phyloP scores from a whole-genome alignment of 2,113 vertebrate genomes.

The Zapus hudsonius region DNA sequence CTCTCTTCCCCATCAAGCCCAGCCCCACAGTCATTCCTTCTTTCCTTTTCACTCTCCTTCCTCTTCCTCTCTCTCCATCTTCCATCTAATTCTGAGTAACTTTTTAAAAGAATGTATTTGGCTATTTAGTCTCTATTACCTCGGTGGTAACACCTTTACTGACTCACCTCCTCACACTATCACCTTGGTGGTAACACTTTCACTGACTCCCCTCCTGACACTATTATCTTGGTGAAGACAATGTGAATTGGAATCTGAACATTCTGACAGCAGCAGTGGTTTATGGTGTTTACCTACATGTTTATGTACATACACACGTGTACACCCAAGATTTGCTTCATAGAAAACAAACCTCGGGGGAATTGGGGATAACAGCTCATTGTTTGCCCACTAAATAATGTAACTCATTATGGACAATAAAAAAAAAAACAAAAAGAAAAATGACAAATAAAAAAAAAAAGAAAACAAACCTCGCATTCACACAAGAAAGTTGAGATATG shows the following conservation, averaged over 20 bases:
- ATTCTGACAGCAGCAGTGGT: not conserved
- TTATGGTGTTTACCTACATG: not conserved
- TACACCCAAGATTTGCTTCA: not conserved
- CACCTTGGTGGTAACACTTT: not conserved
- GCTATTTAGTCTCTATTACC: not conserved
- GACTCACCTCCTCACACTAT: not conserved
- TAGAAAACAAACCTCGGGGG: not conserved
- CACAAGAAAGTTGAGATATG: not conserved
- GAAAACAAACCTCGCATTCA: not conserved
- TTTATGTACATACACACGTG: too few species aligned
- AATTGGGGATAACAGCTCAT: too few species aligned
- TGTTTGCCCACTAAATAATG: too few species aligned
- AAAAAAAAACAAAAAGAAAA: too few species aligned
- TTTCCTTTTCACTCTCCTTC: not conserved
- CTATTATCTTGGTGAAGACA: not conserved
- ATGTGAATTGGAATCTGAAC: not conserved
- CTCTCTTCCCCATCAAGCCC: too few species aligned
- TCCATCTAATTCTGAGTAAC: not conserved
- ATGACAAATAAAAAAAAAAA: too few species aligned
- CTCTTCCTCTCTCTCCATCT: not conserved
- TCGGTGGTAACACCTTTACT: not conserved
- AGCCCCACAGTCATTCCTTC: not conserved
- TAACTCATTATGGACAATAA: too few species aligned
- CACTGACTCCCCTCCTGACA: not conserved
- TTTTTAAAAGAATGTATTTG: not conserved